Evolutionary conservation across 2,113 vertebrate species (phyloP).

Genomic region (Gavia stellata): DNA sequence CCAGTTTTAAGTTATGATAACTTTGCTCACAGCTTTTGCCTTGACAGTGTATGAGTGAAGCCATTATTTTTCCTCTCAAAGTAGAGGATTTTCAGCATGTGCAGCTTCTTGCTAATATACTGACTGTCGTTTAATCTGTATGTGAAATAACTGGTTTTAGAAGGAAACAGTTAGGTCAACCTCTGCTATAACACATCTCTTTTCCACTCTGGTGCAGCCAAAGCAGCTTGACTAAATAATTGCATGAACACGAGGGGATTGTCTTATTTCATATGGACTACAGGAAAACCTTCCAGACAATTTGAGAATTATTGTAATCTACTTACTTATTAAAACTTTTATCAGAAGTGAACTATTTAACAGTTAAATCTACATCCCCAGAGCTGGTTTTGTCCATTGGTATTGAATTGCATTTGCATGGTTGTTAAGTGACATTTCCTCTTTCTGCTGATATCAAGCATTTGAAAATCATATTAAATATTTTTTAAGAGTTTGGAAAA

Average conservation of each 20-base stretch:
- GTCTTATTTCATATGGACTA: background rate
- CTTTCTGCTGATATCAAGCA: background rate
- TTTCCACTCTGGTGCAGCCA: background rate
- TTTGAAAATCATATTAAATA: background rate
- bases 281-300: background rate
- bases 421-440: background rate
- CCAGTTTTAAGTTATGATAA: background rate
- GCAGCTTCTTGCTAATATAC: background rate
- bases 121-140: background rate
- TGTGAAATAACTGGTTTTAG: background rate
- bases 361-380: background rate
- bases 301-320: background rate
- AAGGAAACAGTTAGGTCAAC: background rate
- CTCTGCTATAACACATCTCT: background rate
- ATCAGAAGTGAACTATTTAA: background rate
- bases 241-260: accelerated
- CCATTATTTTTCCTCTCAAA: background rate
- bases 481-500: background rate
- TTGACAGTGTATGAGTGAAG: background rate
- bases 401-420: background rate
- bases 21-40: background rate
- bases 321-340: background rate
- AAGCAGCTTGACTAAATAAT: background rate
- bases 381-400: background rate
- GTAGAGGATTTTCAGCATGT: background rate